These are phyloP conservation scores for Noctua comes DNA, from an alignment of 2,888 invertebrate species.

Conservation along the genomic window DNA sequence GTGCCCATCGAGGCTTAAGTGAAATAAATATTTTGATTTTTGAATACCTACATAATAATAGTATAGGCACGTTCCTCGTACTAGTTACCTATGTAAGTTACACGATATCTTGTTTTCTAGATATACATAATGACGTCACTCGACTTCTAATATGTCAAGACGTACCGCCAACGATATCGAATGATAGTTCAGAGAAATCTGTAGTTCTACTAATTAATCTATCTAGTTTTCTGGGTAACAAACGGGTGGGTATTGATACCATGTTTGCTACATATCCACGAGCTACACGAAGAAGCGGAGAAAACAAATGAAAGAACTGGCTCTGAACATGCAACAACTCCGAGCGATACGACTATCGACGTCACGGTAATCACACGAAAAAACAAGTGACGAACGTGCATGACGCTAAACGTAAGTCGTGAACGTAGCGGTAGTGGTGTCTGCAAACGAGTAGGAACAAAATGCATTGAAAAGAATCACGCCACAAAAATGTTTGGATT, in stretches of 20 bases:
- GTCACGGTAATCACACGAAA: background rate
- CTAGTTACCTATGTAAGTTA: background rate
- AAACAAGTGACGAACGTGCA: background rate
- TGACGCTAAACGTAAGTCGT: background rate
- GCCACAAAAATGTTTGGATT: slow-evolving; percentile 15
- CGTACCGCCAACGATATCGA: background rate
- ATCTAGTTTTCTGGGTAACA: background rate
- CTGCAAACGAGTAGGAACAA: background rate
- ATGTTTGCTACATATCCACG: background rate
- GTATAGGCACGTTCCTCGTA: background rate
- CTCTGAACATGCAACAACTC: background rate
- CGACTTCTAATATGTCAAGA: background rate
- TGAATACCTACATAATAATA: background rate
- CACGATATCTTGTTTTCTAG: background rate
- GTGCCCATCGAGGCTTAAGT: no score
- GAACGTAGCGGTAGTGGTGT: background rate
- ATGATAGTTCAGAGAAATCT: background rate
- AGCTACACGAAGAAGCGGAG: background rate
- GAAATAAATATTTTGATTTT: no score
- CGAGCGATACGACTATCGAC: background rate
- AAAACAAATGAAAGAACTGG: background rate
- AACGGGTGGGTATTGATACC: background rate
- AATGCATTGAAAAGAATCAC: background rate
- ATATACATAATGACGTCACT: background rate
- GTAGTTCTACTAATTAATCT: background rate